Percentiles rank a stretch among this genome's conserved stretches.
Conservation (phyloP, 2,888 invertebrate species). For the Mythimna loreyi region DNA sequence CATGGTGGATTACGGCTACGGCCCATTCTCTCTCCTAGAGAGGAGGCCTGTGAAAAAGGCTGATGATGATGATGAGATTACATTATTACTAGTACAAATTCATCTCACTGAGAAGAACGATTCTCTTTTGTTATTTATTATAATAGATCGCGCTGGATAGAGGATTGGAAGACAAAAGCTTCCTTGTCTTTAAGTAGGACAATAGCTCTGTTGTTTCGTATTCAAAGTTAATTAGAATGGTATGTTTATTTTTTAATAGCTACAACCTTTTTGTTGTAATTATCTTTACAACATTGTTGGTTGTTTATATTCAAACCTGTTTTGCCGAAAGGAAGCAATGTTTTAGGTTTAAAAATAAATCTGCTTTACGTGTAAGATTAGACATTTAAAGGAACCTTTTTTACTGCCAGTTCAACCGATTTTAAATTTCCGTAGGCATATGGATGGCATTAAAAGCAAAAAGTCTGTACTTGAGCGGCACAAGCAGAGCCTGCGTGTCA, state of each 20-base stretch:
- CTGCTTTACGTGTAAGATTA: neutral
- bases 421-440: too few species aligned
- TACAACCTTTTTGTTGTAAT: slow-evolving; percentile 24
- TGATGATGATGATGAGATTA: too few species aligned
- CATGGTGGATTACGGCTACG: too few species aligned
- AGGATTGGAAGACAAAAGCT: slow-evolving; percentile 38
- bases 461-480: too few species aligned
- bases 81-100: slow-evolving; percentile 32
- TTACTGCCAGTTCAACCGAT: too few species aligned
- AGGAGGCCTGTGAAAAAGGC: too few species aligned
- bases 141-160: slow-evolving; percentile 1
- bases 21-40: too few species aligned
- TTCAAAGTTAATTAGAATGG: slow-evolving; percentile 47
- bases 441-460: too few species aligned
- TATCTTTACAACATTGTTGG: slow-evolving; percentile 14
- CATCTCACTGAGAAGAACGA: slow-evolving; percentile 2
- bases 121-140: slow-evolving; percentile 10
- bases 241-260: slow-evolving; percentile 39
- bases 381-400: too few species aligned
- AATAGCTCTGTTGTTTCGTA: slow-evolving; percentile 41
- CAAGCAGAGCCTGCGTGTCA: too few species aligned
- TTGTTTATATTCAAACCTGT: neutral
- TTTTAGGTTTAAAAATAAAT: neutral
- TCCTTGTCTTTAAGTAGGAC: slow-evolving; percentile 38
- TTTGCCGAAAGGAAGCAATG: slow-evolving; percentile 2